These are phyloP conservation scores for Mythimna ferrago DNA, from an alignment of 2,888 invertebrate genomes.

Conservation along the genomic window DNA sequence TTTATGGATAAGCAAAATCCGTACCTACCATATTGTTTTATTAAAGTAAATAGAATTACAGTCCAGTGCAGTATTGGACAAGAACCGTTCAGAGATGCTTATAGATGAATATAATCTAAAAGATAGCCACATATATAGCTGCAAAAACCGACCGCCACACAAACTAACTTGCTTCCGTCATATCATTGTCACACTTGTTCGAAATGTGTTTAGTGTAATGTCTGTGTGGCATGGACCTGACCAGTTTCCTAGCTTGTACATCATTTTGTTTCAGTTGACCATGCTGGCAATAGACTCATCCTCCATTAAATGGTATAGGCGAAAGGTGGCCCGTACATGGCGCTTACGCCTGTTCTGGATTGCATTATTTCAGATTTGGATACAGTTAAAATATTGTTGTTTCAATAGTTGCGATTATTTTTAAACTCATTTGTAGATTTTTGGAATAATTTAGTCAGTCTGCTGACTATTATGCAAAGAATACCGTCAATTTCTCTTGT, in stretches of 20 bases:
- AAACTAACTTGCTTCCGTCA: slow-evolving; percentile 59
- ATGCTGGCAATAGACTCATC: background rate
- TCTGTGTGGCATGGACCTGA: slow-evolving; percentile 59
- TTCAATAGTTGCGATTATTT: background rate
- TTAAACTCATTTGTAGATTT: background rate
- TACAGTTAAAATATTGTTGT: background rate
- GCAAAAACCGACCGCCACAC: slow-evolving; percentile 45
- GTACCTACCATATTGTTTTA: background rate
- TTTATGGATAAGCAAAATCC: background rate
- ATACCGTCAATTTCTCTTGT: background rate
- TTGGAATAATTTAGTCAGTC: background rate
- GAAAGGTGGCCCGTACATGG: background rate
- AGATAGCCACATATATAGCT: background rate
- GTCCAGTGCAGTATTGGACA: background rate
- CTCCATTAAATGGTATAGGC: background rate
- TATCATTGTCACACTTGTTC: slow-evolving; percentile 40
- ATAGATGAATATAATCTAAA: background rate
- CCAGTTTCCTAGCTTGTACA: slow-evolving; percentile 35
- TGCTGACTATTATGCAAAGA: too few species aligned
- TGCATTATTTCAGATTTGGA: background rate
- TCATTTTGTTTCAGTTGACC: slow-evolving; percentile 4
- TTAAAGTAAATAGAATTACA: too few species aligned
- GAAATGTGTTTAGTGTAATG: slow-evolving; percentile 58
- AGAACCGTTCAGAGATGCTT: background rate
- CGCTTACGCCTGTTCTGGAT: background rate